Evolutionary conservation across 2,888 invertebrate genomes (phyloP).

Genomic region (Monopis laevigella): DNA sequence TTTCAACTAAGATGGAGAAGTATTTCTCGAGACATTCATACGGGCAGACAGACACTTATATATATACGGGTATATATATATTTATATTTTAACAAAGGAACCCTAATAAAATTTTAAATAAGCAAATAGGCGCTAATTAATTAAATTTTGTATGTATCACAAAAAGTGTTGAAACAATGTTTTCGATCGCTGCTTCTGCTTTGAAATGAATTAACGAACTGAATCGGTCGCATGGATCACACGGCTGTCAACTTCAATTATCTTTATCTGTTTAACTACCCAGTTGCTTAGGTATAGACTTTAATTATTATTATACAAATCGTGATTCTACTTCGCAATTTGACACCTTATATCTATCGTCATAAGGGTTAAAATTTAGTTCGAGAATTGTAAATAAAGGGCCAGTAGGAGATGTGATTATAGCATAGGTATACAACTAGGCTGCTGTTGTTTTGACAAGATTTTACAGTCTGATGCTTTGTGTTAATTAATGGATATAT

Average conservation of each 20-base stretch:
- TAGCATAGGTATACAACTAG: background rate
- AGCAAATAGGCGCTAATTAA: constrained; percentile 5
- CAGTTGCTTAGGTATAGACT: constrained; percentile 4
- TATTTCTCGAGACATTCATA: too few species aligned
- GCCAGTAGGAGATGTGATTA: background rate
- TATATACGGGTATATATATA: too few species aligned
- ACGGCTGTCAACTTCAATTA: constrained; percentile 41
- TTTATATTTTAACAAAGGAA: too few species aligned
- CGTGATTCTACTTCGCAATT: too few species aligned
- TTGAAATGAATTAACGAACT: constrained; percentile 11
- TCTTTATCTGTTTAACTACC: constrained; percentile 27
- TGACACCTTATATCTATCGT: too few species aligned
- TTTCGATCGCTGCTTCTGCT: constrained; percentile 4
- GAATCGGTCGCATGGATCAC: constrained; percentile 25
- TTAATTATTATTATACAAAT: too few species aligned
- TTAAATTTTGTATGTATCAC: background rate
- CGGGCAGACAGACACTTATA: too few species aligned
- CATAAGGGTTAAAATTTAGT: too few species aligned
- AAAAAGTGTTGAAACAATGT: constrained; percentile 10
- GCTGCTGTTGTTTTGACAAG: constrained; percentile 33
- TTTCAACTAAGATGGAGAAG: too few species aligned
- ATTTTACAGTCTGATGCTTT: constrained; percentile 40
- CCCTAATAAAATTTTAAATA: too few species aligned
- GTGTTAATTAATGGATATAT: constrained; percentile 39
- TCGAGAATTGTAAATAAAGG: too few species aligned